A percentile compares a stretch with the other conserved stretches of the same genome.
Evolutionary conservation across 2,113 vertebrate species (phyloP).

Genomic region (Mandrillus leucophaeus): DNA sequence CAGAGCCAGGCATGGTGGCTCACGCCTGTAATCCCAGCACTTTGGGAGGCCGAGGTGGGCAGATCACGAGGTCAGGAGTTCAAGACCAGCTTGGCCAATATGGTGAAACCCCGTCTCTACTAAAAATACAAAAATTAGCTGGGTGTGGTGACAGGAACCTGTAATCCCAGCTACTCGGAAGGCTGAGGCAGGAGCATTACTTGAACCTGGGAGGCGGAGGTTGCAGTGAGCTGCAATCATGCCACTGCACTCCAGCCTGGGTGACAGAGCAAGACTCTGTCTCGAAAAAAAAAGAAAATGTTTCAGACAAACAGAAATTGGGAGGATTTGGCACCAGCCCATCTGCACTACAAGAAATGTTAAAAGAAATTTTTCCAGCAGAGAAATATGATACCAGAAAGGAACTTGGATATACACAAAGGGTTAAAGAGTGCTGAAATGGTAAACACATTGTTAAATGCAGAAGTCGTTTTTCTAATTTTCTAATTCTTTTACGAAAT

Average conservation of each 20-base stretch:
- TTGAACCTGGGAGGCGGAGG: not conserved
- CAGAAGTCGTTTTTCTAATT: not conserved
- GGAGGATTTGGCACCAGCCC: not conserved
- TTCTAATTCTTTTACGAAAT: not conserved
- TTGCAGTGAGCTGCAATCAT: not conserved
- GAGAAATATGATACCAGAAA: not conserved
- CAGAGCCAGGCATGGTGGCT: not conserved
- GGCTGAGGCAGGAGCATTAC: not conserved
- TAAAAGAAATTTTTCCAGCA: not conserved
- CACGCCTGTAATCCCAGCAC: not conserved
- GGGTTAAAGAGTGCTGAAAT: not conserved
- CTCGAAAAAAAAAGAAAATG: not conserved
- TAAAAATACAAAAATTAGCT: not conserved
- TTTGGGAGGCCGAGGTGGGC: not conserved
- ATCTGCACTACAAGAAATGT: not conserved
- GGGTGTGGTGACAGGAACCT: not conserved
- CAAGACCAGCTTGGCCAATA: not conserved
- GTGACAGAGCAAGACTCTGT: not conserved
- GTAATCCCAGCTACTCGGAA: not conserved
- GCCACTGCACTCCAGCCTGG: not conserved
- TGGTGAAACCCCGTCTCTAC: not conserved
- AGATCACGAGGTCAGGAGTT: not conserved
- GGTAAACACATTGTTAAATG: not conserved
- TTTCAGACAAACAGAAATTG: conserved; percentile 23
- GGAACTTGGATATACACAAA: not conserved